phyloP scores from a whole-genome alignment of 2,888 invertebrate species.

The Noctua janthe region DNA sequence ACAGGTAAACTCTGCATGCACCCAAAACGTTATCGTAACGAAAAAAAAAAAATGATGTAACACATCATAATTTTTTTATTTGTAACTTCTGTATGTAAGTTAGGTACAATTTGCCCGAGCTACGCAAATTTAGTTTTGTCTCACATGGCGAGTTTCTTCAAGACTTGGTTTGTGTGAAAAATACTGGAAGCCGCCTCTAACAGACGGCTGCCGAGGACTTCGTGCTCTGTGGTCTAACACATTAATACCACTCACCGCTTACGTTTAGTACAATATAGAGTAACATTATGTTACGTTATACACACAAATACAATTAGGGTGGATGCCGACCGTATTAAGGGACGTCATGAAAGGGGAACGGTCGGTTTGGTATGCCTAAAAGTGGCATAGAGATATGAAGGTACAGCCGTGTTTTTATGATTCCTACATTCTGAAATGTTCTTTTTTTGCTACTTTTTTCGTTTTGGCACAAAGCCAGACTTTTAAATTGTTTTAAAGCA shows the following conservation, averaged over 20 bases:
- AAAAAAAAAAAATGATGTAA: too few species aligned
- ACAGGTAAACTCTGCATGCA: too few species aligned
- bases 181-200: background rate
- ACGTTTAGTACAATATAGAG: conserved; percentile 31
- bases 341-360: conserved; percentile 7
- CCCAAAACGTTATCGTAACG: too few species aligned
- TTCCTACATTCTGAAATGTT: background rate
- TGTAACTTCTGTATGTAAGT: too few species aligned
- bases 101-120: background rate
- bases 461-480: conserved; percentile 7
- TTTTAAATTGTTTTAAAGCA: background rate
- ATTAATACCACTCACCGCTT: conserved; percentile 50
- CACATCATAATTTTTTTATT: too few species aligned
- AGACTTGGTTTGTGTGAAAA: background rate
- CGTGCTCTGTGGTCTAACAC: background rate
- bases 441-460: background rate
- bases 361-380: background rate
- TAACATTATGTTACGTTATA: conserved; percentile 22
- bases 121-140: background rate
- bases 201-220: background rate
- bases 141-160: background rate
- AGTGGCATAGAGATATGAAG: conserved; percentile 10
- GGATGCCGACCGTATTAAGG: background rate
- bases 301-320: conserved; percentile 46
- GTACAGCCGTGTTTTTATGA: background rate